A percentile compares a stretch with the other conserved stretches of the same genome.
Conservation (phyloP, 2,113 vertebrate species). For the Apodemus speciosus region DNA sequence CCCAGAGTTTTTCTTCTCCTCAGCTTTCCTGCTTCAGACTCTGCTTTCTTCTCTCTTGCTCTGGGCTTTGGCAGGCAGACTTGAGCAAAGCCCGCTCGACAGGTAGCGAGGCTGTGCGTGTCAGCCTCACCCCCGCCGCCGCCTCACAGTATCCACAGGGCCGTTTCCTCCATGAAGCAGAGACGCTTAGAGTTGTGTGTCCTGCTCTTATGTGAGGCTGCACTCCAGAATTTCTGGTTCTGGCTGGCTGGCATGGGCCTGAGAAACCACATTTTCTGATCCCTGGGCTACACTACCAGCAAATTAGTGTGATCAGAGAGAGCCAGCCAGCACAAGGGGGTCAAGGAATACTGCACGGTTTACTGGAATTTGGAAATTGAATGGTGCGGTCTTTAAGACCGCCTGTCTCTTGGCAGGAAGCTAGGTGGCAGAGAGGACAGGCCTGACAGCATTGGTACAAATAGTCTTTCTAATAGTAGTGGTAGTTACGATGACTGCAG, state of each 20-base stretch:
- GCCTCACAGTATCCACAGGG: background rate
- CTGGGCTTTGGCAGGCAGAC: constrained; percentile 20
- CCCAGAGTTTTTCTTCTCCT: background rate
- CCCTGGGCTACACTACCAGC: background rate
- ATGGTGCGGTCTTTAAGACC: background rate
- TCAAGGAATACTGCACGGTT: background rate
- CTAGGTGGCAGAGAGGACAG: background rate
- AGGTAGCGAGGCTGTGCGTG: background rate
- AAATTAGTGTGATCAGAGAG: background rate
- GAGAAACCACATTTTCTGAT: background rate
- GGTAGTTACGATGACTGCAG: background rate
- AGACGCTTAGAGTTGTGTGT: background rate
- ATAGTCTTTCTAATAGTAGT: too few species aligned
- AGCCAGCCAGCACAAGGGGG: background rate
- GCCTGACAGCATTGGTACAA: background rate
- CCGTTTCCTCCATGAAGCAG: background rate
- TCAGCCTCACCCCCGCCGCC: background rate
- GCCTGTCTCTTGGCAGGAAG: background rate
- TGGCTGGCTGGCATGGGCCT: background rate
- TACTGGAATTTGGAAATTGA: constrained; percentile 7
- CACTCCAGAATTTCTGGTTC: background rate
- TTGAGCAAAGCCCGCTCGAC: background rate
- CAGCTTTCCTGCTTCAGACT: background rate
- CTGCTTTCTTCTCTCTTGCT: constrained; percentile 10
- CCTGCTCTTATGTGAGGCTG: background rate